Evolutionary conservation across 2,888 invertebrate genomes (phyloP), one percentile per base, ranked within the genome.

Genomic region (Leistus spinibarbis): DNA sequence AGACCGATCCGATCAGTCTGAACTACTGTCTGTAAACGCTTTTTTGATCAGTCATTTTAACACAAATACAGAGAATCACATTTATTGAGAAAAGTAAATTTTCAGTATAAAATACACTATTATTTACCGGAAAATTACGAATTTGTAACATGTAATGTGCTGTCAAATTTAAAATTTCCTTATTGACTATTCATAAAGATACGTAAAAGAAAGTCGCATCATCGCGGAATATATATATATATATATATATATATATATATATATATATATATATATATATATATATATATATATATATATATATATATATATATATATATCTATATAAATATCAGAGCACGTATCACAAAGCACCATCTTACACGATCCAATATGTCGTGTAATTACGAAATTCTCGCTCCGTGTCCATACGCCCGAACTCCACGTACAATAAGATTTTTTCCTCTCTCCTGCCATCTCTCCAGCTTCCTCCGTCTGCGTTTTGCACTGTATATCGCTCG

Each of bases 371-470:
- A 60, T 60, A 60, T 60, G 19, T 60, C 16, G 60, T 60, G 60
- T 60, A 60, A 60, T 60, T 60, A 60, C 60, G 60, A 22, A 60
- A 60, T 60, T 60, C 60, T 60, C 56, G 23, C 23, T 3, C 22
- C 20, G 10, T 54, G 19, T 20, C 19, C 20, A 23, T 68, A n/a
- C 40, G 27, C 4, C 16, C 3, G 65, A 40, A 65, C 40, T 68
- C 56, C 17, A 22, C 54, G 54, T 54, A 60, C 54, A 56, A 16
- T 68, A 23, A 64, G 64, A 64, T 70, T 70, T 70, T 60, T n/a
- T n/a, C n/a, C n/a, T n/a, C n/a, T 60, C 60, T 60, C n/a, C 20
- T 57, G 17, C 20, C 57, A 27, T 27, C 62, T 20, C 10, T 20
- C 40, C 22, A 70, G 53, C 60, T 62, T 27, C 62, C 20, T n/a